Evolutionary conservation across 2,888 invertebrate species (phyloP), one percentile per base, ranked within the genome.

Genomic region (Abrostola tripartita): DNA sequence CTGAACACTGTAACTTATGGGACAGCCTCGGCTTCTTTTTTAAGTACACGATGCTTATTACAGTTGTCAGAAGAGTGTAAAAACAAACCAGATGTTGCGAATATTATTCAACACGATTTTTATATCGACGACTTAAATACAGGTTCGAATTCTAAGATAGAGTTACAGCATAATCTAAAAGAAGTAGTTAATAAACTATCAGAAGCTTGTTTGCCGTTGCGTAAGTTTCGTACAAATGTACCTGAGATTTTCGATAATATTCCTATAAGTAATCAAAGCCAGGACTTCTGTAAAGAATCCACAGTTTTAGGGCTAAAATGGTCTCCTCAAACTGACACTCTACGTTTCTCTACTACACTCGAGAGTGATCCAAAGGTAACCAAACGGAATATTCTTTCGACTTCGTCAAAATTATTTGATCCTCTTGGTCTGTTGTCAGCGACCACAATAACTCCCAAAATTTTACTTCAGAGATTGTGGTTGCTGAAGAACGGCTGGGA

Each of bases 51-150:
- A 24, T 78, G 73, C 54, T 50, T 76, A 0, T 0, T 52, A 1
- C 71, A 77, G 37, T 51, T 81, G 6, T 61, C 68, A 0, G 5
- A 38, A 1, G 77, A 81, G 40, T 71, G 68, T 52, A 0, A 41
- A 1, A 73, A 81, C 53, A n/a, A n/a, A n/a, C 14, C 12, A 37
- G 6, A 42, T 0, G 62, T 71, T 5, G 55, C 71, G 10, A 8
- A 66, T 0, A 36, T 69, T 10, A 65, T 69, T 11, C 41, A 65
- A 65, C 12, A 50, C 1, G 62, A 69, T 47, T 65, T 76, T 40
- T 79, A 79, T 55, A 37, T 75, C 4, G 79, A 80, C 37, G 81
- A 80, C 57, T 14, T 80, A 0, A 37, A 56, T 5, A 74, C 77
- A 7, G 80, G 78, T 0, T 12, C 68, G 5, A 8, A 60, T 5